Conservation (phyloP, 2,797 vertebrate genomes). For the Spea hammondii region DNA sequence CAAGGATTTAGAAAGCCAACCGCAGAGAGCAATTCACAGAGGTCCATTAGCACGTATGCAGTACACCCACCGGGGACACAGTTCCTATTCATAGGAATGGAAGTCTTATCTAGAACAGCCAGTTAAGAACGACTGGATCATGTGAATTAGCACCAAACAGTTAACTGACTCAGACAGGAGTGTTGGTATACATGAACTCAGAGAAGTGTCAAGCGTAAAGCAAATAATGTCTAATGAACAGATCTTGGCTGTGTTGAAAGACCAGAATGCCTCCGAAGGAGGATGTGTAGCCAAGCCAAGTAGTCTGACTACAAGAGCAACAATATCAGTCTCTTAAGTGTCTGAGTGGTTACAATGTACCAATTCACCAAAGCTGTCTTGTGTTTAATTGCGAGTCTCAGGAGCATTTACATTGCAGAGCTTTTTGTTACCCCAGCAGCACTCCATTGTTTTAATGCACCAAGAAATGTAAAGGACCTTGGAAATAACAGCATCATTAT, state of each 20-base stretch:
- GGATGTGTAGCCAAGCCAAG: background rate
- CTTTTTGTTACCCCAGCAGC: no score
- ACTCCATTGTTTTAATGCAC: no score
- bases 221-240: background rate
- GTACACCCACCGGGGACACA: background rate
- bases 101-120: background rate
- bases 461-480: no score
- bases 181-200: background rate
- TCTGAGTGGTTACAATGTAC: background rate
- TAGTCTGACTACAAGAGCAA: background rate
- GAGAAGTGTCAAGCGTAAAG: background rate
- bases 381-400: no score
- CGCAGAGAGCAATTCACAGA: conserved; percentile 13
- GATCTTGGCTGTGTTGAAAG: background rate
- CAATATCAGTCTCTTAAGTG: background rate
- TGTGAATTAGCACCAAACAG: background rate
- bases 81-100: background rate
- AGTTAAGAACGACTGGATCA: background rate
- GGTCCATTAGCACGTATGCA: background rate
- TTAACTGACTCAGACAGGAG: background rate
- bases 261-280: background rate
- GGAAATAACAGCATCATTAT: no score
- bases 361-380: background rate
- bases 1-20: conserved; percentile 8
- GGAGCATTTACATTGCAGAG: no score